Evolutionary conservation across 2,888 invertebrate species (phyloP).

Genomic region (Apamea monoglypha): DNA sequence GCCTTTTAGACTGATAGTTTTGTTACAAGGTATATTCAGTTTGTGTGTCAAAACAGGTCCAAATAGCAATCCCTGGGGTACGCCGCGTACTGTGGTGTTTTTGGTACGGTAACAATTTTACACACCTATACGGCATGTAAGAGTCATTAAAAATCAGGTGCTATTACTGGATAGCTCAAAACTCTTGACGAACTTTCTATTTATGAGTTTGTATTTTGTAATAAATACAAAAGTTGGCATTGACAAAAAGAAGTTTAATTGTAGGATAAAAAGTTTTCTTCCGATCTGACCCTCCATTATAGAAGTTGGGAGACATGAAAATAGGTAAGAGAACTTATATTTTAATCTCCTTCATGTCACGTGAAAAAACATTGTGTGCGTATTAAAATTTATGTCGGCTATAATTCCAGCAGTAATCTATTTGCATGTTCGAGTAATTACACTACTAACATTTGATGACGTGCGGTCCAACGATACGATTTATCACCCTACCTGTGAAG

Average conservation of each 20-base stretch:
- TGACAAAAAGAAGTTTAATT: not conserved
- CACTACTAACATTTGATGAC: conserved; percentile 41
- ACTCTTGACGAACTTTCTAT: too few species aligned
- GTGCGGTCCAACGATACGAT: conserved; percentile 28
- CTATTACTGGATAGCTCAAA: not conserved
- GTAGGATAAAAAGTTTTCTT: not conserved
- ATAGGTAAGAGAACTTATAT: not conserved
- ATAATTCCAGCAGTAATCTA: conserved; percentile 25
- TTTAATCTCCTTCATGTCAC: not conserved
- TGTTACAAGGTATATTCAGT: too few species aligned
- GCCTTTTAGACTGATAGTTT: not conserved
- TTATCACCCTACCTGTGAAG: conserved; percentile 37
- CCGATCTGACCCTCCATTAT: too few species aligned
- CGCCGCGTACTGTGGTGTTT: not conserved
- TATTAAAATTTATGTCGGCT: conserved; percentile 3
- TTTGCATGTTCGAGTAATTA: conserved; percentile 35
- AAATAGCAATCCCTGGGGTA: conserved; percentile 5
- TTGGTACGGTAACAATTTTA: not conserved
- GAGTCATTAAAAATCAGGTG: not conserved
- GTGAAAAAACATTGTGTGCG: not conserved
- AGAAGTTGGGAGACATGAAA: not conserved
- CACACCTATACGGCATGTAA: not conserved
- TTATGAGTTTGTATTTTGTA: not conserved
- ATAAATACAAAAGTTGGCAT: not conserved
- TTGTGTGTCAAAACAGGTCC: not conserved